Percentiles rank a stretch among this genome's conserved stretches.
These are phyloP conservation scores for Hydrolagus affinis DNA, from an alignment of 2,113 vertebrate species.

Conservation along the genomic window DNA sequence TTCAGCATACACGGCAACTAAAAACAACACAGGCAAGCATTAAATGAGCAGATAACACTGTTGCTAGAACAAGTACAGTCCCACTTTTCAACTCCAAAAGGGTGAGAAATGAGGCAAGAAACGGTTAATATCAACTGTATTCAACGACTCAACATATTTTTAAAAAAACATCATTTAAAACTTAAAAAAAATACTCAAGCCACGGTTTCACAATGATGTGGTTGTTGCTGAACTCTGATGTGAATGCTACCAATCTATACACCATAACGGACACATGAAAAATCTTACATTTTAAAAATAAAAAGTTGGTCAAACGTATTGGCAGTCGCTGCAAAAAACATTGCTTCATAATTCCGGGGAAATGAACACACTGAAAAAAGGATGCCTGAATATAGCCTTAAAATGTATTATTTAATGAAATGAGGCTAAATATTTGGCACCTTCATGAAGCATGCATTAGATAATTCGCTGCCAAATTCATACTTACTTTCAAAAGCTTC, in stretches of 20 bases:
- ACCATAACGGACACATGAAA: not conserved
- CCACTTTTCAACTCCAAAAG: too few species aligned
- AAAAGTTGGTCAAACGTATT: not conserved
- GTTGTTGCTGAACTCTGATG: not conserved
- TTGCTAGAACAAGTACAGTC: too few species aligned
- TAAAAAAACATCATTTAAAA: too few species aligned
- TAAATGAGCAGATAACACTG: too few species aligned
- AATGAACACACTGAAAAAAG: not conserved
- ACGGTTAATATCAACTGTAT: too few species aligned
- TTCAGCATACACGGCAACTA: too few species aligned
- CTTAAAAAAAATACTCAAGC: too few species aligned
- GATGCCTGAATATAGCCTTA: not conserved
- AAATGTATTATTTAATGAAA: not conserved
- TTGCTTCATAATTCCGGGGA: not conserved
- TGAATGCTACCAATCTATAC: not conserved
- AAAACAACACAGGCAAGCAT: too few species aligned
- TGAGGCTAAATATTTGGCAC: not conserved
- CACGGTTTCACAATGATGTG: too few species aligned
- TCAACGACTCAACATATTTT: too few species aligned
- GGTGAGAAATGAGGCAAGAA: too few species aligned
- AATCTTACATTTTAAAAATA: not conserved
- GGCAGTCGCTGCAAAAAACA: not conserved
- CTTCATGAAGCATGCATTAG: not conserved
- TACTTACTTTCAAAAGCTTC: not conserved
- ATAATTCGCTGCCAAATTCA: not conserved